Percentiles rank a stretch among this genome's conserved stretches.
Conservation (phyloP, 2,888 invertebrate genomes). For the Scrobipalpa atriplicella region DNA sequence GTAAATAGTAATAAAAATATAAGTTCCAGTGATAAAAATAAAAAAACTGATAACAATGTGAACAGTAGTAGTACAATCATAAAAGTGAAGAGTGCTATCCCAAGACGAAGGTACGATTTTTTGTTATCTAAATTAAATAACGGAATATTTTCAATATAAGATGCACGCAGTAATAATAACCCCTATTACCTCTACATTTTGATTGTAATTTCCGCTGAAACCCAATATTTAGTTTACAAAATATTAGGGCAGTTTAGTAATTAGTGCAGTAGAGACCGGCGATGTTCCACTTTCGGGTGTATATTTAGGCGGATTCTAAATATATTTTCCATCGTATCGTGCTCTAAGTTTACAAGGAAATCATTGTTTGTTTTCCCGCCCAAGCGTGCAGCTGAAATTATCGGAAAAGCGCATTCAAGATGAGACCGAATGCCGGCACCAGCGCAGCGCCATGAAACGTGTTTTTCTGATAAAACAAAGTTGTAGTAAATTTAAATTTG, state of each 20-base stretch:
- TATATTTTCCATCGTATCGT: constrained; percentile 38
- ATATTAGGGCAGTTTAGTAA: background rate
- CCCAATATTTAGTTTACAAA: constrained; percentile 3
- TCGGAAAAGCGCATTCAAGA: background rate
- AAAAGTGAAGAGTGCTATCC: constrained; percentile 78
- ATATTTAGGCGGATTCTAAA: constrained; percentile 38
- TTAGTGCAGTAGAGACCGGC: constrained; percentile 35
- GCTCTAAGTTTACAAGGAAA: background rate
- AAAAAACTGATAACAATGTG: constrained; percentile 47
- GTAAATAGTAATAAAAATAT: constrained; percentile 53
- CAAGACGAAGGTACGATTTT: constrained; percentile 69
- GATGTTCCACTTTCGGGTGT: constrained; percentile 27
- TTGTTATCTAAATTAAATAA: constrained; percentile 39
- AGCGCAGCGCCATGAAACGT: background rate
- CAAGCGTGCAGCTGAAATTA: background rate
- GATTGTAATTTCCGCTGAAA: background rate
- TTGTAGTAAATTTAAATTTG: too few species aligned
- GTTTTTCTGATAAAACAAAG: too few species aligned
- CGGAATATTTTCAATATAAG: too few species aligned
- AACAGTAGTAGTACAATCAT: constrained; percentile 57
- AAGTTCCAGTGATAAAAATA: constrained; percentile 61
- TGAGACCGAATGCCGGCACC: background rate
- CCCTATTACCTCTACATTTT: too few species aligned
- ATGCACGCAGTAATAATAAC: too few species aligned
- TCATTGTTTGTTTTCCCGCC: constrained; percentile 24